These are phyloP conservation scores for Odontamblyopus lacepedii DNA, from an alignment of 2,797 vertebrate genomes.

Conservation along the genomic window DNA sequence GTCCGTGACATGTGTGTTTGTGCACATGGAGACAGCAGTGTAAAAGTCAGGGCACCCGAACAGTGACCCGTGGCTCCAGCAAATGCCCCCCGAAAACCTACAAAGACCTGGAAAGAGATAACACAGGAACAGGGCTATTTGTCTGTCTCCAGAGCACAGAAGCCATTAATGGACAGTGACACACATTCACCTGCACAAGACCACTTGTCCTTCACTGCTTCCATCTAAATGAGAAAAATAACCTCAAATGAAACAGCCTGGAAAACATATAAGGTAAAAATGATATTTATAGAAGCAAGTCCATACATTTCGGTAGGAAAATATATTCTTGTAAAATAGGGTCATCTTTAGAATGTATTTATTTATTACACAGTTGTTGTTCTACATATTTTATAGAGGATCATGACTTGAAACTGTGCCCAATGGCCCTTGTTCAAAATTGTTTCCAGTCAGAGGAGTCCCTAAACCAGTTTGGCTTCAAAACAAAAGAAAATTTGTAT, in stretches of 20 bases:
- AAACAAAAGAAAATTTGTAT: no score
- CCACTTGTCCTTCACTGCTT: constrained; percentile 7
- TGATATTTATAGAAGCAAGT: background rate
- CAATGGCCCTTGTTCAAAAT: no score
- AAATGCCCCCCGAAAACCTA: constrained; percentile 32
- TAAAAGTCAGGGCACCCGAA: constrained; percentile 58
- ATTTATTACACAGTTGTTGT: no score
- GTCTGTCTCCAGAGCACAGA: constrained; percentile 17
- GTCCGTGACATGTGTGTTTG: constrained; percentile 23
- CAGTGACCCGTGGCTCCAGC: constrained; percentile 23
- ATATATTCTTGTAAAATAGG: background rate
- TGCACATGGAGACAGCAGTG: constrained; percentile 34
- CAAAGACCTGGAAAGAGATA: constrained; percentile 33
- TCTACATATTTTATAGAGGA: no score
- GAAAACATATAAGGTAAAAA: background rate
- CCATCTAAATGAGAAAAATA: constrained; percentile 3
- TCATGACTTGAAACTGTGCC: no score
- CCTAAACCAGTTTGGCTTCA: no score
- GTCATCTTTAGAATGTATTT: background rate
- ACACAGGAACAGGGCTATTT: constrained; percentile 27
- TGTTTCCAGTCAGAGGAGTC: no score
- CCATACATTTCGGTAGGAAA: no score
- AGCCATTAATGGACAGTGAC: constrained; percentile 12
- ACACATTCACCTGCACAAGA: constrained; percentile 4
- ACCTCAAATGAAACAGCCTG: background rate